Percentiles rank a stretch among this genome's conserved stretches.
phyloP scores from a whole-genome alignment of 2,113 vertebrate genomes.

The Argyrosomus japonicus region DNA sequence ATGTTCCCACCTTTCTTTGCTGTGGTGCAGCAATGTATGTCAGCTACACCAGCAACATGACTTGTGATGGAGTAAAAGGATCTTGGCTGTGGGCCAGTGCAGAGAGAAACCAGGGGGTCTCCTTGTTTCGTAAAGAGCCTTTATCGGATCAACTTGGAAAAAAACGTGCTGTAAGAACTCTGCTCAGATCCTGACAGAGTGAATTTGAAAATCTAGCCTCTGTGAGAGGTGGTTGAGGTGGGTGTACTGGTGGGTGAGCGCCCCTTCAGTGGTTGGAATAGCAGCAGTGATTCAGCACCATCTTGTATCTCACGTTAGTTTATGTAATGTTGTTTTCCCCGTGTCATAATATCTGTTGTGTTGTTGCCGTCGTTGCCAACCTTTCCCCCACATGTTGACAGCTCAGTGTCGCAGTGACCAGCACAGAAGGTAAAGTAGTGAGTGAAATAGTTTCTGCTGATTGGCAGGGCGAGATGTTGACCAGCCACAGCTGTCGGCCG shows the following conservation, averaged over 20 bases:
- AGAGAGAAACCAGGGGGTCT: background rate
- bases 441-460: background rate
- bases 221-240: background rate
- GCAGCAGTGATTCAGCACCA: conserved; percentile 8
- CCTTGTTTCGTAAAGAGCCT: background rate
- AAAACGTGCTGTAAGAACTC: background rate
- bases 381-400: background rate
- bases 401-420: background rate
- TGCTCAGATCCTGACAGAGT: background rate
- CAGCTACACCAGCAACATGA: background rate
- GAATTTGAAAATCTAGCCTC: background rate
- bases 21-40: background rate
- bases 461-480: conserved; percentile 10
- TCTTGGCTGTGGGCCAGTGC: background rate
- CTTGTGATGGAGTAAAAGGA: background rate
- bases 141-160: background rate
- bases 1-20: background rate
- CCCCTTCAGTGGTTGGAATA: background rate
- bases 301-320: conserved; percentile 3
- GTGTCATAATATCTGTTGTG: background rate
- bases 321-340: conserved; percentile 6
- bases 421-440: background rate
- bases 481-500: background rate
- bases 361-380: background rate
- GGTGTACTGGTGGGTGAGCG: conserved; percentile 15